Evolutionary conservation across 2,113 vertebrate species (phyloP).

Genomic region (Saguinus midas): DNA sequence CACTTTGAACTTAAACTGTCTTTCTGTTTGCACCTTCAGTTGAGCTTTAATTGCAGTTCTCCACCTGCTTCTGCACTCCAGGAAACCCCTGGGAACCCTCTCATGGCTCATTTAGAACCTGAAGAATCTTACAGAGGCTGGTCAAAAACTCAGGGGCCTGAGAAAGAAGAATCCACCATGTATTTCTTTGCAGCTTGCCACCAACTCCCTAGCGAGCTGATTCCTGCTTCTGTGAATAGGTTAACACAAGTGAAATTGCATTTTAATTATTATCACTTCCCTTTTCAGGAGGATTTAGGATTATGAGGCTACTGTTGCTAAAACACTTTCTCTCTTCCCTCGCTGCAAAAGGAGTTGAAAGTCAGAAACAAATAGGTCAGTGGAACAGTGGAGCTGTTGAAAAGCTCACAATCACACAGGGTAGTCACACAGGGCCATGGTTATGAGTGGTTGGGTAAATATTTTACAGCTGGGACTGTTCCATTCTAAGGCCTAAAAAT

Average conservation of each 20-base stretch:
- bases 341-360: neutral
- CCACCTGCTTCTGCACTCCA: slow-evolving; percentile 57
- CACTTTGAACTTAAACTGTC: slow-evolving; percentile 66
- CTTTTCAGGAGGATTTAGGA: neutral
- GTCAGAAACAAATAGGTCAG: slow-evolving; percentile 52
- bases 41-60: neutral
- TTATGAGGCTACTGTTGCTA: neutral
- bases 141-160: neutral
- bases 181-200: neutral
- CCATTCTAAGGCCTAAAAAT: neutral
- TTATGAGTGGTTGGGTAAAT: slow-evolving; percentile 34
- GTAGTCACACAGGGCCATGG: neutral
- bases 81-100: neutral
- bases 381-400: slow-evolving; percentile 14
- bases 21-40: slow-evolving; percentile 11
- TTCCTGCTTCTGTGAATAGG: neutral
- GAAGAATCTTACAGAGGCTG: neutral
- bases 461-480: neutral
- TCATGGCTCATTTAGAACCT: neutral
- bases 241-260: neutral
- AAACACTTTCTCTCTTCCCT: neutral
- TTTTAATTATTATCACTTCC: neutral
- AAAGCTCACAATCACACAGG: neutral
- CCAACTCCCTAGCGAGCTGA: neutral
- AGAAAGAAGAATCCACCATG: neutral